phyloP scores from a whole-genome alignment of 2,113 vertebrate species.

The Cinclus mexicanus region DNA sequence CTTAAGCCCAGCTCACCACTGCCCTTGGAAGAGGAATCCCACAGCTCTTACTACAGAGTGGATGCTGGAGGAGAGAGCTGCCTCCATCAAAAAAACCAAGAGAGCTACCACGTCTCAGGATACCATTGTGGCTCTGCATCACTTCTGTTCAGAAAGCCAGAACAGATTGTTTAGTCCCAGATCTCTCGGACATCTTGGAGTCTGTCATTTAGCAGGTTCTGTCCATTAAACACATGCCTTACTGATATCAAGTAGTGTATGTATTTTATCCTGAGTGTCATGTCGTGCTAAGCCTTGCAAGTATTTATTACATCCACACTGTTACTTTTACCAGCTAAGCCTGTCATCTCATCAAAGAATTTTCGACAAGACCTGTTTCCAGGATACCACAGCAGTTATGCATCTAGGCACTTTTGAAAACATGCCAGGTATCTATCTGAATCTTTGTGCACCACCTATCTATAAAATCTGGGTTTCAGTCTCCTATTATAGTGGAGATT shows the following conservation, averaged over 20 bases:
- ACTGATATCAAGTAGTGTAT: neutral
- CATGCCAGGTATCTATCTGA: conserved; percentile 32
- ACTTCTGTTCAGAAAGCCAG: neutral
- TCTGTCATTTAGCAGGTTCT: neutral
- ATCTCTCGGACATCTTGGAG: neutral
- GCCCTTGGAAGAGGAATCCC: neutral
- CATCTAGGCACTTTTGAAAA: conserved; percentile 54
- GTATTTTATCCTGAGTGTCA: conserved; percentile 25
- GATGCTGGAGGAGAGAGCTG: neutral
- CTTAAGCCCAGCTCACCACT: neutral
- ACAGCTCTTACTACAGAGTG: neutral
- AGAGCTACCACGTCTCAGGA: neutral
- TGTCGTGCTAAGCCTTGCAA: conserved; percentile 40
- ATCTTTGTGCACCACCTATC: neutral
- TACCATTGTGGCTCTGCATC: neutral
- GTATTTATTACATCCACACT: conserved; percentile 15
- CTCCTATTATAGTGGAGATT: neutral
- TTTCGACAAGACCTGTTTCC: conserved; percentile 45
- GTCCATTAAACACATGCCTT: neutral
- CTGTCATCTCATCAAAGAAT: conserved; percentile 60
- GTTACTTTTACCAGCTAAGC: conserved; percentile 43
- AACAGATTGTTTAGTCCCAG: fast-evolving
- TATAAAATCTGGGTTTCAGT: conserved; percentile 22
- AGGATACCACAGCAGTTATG: conserved; percentile 52
- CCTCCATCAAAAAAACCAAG: neutral